A percentile compares a stretch with the other conserved stretches of the same genome.
Evolutionary conservation across 1,140 invertebrate genomes (phyloP).

Genomic region (Ceratitis capitata): DNA sequence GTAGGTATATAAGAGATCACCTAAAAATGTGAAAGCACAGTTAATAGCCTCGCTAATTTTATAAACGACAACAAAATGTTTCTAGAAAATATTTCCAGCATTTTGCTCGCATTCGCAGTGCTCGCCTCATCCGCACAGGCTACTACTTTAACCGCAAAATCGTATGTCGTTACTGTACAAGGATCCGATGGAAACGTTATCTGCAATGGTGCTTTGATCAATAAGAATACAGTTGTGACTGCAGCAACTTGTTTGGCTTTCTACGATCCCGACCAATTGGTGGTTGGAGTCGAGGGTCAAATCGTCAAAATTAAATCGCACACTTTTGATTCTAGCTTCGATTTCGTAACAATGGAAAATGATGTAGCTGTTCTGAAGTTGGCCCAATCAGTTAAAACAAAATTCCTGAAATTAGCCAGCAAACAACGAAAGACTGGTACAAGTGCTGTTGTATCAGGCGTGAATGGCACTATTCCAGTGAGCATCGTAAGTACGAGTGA

Average conservation of each 20-base stretch:
- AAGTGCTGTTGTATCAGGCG: not conserved
- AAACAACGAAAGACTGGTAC: not conserved
- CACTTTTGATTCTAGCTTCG: not conserved
- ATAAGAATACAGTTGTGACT: not conserved
- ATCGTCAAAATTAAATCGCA: not conserved
- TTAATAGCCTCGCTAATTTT: too few species aligned
- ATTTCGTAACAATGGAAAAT: not conserved
- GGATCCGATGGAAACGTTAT: not conserved
- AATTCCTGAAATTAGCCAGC: not conserved
- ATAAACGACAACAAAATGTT: too few species aligned
- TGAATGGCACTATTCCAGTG: too few species aligned
- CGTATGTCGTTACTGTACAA: not conserved
- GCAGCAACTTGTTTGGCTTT: not conserved
- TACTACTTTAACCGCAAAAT: not conserved
- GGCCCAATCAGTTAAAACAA: not conserved
- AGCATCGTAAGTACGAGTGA: too few species aligned
- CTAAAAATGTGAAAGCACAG: too few species aligned
- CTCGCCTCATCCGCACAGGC: too few species aligned
- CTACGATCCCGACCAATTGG: not conserved
- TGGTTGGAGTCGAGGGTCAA: not conserved
- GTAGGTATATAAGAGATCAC: too few species aligned
- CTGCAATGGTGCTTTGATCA: not conserved
- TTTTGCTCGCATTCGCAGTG: too few species aligned
- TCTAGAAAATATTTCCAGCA: too few species aligned
- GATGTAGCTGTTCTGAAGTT: not conserved